Evolutionary conservation across 2,113 vertebrate species (phyloP), one percentile per base, ranked within the genome.

Genomic region (Dendrocopos noguchii): DNA sequence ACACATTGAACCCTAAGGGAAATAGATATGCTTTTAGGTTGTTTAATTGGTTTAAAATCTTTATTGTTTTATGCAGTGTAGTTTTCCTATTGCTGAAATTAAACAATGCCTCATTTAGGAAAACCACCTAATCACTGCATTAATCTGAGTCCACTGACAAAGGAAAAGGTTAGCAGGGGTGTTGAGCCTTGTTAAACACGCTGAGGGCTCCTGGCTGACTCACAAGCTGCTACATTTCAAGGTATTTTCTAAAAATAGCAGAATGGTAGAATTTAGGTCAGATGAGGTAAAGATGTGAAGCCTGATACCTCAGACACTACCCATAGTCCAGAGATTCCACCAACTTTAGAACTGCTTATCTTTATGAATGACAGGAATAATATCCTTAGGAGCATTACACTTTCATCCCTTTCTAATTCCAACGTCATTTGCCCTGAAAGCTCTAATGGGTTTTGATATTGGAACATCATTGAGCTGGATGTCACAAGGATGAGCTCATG

Each of bases 81-180:
- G 44, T 74, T 94, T 95, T 92, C 86, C 86, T 95, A 87, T 96
- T 95, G 80, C 94, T 78, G 55, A 84, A 94, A 86, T 81, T 57
- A 95, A 95, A 93, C 94, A 96, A 93, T 95, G 66, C 66, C 50
- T 92, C 53, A 61, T 75, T 86, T 90, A 83, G 86, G 86, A 81
- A 93, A 78, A 53, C 84, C 28, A 65, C 47, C 83, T 94, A 95
- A 94, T 96, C 90, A 4, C 63, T 2, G 2, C 65, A 39, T 76
- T 87, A 90, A 95, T 95, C 72, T 0, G 2, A 70, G 70, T 46
- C 55, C 27, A 12, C 39, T 75, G 76, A 72, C 47, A 74, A 86
- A 91, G 55, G 33, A 85, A 44, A 80, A 88, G 82, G 75, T 89
- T 65, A 50, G 44, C 57, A 64, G 59, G 33, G 65, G 33, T 85